Evolutionary conservation across 2,888 invertebrate genomes (phyloP).

Genomic region (Stenchaetothrips biformis): DNA sequence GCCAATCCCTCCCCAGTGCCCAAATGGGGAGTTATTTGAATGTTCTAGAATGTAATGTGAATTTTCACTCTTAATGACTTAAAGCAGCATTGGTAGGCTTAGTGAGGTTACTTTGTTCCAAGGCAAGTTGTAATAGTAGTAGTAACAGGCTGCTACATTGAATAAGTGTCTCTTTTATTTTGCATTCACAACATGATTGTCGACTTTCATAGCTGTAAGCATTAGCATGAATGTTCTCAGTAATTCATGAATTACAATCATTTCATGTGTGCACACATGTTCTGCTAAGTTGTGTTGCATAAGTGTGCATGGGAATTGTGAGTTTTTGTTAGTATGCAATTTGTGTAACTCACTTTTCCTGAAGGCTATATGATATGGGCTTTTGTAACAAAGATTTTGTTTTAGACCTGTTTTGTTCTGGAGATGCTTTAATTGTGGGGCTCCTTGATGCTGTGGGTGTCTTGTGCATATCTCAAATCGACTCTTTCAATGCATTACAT

Average conservation of each 20-base stretch:
- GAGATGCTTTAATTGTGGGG: not conserved
- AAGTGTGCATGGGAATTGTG: no score
- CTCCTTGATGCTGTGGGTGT: not conserved
- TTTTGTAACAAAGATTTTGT: not conserved
- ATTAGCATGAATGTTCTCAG: not conserved
- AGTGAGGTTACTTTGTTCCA: not conserved
- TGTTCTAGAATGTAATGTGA: not conserved
- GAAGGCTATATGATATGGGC: not conserved
- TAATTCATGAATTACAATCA: not conserved
- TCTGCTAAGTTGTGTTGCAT: not conserved
- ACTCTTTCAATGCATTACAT: not conserved
- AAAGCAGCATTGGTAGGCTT: slow-evolving; percentile 6
- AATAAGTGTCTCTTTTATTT: not conserved
- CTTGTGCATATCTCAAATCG: not conserved
- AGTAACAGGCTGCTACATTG: not conserved
- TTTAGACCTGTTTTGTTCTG: not conserved
- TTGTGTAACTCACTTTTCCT: not conserved
- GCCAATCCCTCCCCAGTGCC: not conserved
- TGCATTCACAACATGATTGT: slow-evolving; percentile 6
- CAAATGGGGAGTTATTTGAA: not conserved
- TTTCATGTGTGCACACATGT: not conserved
- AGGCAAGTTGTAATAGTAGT: not conserved
- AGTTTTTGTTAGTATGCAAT: not conserved
- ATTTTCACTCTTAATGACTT: slow-evolving; percentile 1
- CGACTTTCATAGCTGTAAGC: not conserved